A percentile compares a stretch with the other conserved stretches of the same genome.
Conservation (phyloP, 1,140 invertebrate species). For the Eumaeus atala region DNA sequence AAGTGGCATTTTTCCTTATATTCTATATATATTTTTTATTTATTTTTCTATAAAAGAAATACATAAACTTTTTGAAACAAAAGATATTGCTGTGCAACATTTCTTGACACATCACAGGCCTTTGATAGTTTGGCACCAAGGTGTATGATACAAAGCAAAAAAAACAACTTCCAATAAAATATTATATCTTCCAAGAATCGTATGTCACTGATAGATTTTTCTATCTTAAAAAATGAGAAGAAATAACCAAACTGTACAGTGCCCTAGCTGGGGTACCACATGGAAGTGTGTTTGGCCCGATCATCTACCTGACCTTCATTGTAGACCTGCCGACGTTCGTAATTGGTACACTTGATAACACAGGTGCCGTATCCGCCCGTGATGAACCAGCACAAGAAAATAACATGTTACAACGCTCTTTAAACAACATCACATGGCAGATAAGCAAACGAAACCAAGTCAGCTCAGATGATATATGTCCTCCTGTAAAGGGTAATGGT, state of each 20-base stretch:
- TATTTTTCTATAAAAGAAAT: no score
- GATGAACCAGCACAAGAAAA: no score
- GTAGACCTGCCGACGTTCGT: not conserved
- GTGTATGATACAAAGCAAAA: slow-evolving; percentile 6
- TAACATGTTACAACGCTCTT: no score
- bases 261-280: not conserved
- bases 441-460: no score
- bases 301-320: not conserved
- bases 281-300: not conserved
- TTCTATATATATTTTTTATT: no score
- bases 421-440: no score
- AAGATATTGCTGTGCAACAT: slow-evolving; percentile 7
- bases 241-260: not conserved
- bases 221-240: not conserved
- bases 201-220: slow-evolving; percentile 1
- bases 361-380: no score
- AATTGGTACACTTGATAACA: not conserved
- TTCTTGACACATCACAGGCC: not conserved
- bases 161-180: not conserved
- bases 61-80: slow-evolving; percentile 3
- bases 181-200: not conserved
- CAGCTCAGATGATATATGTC: no score
- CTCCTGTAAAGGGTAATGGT: no score
- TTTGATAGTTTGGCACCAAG: slow-evolving; percentile 13
- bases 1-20: no score